Evolutionary conservation across 2,888 invertebrate genomes (phyloP).

Genomic region (Tetanocera ferruginea): DNA sequence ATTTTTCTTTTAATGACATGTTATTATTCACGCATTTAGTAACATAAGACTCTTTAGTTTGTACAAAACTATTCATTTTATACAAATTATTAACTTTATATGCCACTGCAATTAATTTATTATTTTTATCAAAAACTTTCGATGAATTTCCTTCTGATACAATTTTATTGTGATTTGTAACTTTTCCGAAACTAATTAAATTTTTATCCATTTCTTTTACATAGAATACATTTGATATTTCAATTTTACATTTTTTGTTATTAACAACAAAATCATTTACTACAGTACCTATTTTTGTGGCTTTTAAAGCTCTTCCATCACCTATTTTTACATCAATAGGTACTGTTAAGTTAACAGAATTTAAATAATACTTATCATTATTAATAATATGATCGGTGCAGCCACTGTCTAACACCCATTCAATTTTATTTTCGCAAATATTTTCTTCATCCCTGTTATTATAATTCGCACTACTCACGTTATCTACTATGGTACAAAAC

Average conservation of each 20-base stretch:
- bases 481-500: neutral
- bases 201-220: constrained; percentile 31
- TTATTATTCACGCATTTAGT: constrained; percentile 20
- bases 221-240: constrained; percentile 29
- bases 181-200: constrained; percentile 30
- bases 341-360: neutral
- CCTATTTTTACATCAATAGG: constrained; percentile 33
- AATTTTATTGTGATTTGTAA: constrained; percentile 34
- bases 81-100: constrained; percentile 33
- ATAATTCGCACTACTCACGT: neutral
- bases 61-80: constrained; percentile 30
- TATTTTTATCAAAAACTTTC: constrained; percentile 22
- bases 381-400: constrained; percentile 40
- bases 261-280: neutral
- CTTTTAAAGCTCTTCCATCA: constrained; percentile 32
- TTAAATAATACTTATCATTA: neutral
- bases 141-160: constrained; percentile 22
- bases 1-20: constrained; percentile 45
- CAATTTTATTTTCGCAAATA: neutral
- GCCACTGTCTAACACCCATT: constrained; percentile 41
- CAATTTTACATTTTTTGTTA: neutral
- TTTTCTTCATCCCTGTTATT: neutral
- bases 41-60: constrained; percentile 11
- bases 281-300: constrained; percentile 28
- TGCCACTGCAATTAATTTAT: constrained; percentile 29